Conservation (phyloP, 2,888 invertebrate species). For the Poecilus cupreus region DNA sequence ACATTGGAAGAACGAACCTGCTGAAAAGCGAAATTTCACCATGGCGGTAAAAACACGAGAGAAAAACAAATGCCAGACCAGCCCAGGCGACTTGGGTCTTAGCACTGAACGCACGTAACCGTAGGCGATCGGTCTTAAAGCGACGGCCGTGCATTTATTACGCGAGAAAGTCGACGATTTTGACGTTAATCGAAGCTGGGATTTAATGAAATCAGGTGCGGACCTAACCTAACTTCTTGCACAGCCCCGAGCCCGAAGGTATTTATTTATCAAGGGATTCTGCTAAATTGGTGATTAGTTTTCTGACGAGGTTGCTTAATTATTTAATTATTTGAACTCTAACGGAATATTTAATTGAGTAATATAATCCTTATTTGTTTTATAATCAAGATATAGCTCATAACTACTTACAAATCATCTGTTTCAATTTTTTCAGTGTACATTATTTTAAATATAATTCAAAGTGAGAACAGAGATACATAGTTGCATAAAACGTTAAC, state of each 20-base stretch:
- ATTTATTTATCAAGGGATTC: conserved; percentile 19
- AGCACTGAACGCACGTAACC: background rate
- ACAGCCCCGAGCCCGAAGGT: background rate
- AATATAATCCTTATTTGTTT: background rate
- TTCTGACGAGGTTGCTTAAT: background rate
- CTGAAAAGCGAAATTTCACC: conserved; percentile 47
- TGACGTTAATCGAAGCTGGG: background rate
- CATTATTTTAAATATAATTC: too few species aligned
- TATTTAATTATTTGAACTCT: background rate
- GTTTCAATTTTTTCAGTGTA: too few species aligned
- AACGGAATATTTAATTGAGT: background rate
- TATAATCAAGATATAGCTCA: too few species aligned
- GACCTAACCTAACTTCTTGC: background rate
- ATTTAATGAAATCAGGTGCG: conserved; percentile 19
- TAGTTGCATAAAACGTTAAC: too few species aligned
- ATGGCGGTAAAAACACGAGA: background rate
- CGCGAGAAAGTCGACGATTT: background rate
- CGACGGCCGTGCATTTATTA: background rate
- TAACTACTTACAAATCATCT: too few species aligned
- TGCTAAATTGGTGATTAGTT: conserved; percentile 12
- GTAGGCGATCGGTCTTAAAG: background rate
- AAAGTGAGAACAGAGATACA: too few species aligned
- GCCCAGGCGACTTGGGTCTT: background rate
- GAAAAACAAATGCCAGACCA: background rate
- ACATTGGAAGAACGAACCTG: conserved; percentile 17